A percentile compares a stretch with the other conserved stretches of the same genome.
phyloP scores from a whole-genome alignment of 2,797 vertebrate species.

The Poecilia picta region DNA sequence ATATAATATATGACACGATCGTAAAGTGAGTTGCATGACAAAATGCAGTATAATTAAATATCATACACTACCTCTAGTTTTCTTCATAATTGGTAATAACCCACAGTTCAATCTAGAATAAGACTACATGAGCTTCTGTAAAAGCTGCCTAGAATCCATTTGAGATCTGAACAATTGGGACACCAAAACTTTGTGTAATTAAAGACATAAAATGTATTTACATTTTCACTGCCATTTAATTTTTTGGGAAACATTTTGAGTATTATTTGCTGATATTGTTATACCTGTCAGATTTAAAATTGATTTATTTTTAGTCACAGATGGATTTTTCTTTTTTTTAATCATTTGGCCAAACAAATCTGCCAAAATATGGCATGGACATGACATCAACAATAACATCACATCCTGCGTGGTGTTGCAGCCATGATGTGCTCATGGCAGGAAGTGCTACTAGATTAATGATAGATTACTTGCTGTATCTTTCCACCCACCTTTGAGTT shows the following conservation, averaged over 20 bases:
- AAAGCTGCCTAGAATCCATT: background rate
- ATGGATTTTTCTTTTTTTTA: background rate
- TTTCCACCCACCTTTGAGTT: conserved; percentile 75
- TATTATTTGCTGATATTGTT: background rate
- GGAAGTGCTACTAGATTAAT: background rate
- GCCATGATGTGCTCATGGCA: background rate
- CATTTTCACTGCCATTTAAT: background rate
- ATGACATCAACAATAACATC: background rate
- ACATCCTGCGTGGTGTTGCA: background rate
- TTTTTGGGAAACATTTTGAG: background rate
- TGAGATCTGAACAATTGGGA: background rate
- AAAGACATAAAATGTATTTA: background rate
- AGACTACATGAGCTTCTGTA: background rate
- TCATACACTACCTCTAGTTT: background rate
- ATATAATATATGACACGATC: background rate
- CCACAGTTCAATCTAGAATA: background rate
- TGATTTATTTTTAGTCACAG: background rate
- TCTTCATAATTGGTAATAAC: background rate
- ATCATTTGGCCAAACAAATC: background rate
- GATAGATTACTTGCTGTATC: background rate
- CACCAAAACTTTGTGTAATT: background rate
- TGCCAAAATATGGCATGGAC: background rate
- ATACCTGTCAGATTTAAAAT: background rate
- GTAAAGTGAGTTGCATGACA: background rate
- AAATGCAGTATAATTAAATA: background rate